phyloP scores from a whole-genome alignment of 2,888 invertebrate genomes.

The Protodeltote pygarga region DNA sequence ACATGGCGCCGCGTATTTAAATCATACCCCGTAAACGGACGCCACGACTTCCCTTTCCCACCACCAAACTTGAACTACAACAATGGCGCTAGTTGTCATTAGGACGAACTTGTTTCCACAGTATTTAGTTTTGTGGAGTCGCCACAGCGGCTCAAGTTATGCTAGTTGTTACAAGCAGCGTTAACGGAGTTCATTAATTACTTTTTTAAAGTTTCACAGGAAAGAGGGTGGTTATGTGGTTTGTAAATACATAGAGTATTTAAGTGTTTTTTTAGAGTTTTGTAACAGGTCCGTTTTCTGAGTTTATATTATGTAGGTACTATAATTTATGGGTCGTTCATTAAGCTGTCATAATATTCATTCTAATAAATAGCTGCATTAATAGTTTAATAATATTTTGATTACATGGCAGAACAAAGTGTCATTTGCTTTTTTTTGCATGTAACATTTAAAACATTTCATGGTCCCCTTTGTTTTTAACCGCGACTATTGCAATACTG shows the following conservation, averaged over 20 bases:
- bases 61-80: constrained; percentile 57
- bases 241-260: constrained; percentile 36
- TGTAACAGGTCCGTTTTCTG: constrained; percentile 25
- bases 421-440: no score
- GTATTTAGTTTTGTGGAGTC: constrained; percentile 36
- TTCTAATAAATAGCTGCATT: constrained; percentile 7
- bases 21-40: constrained; percentile 69
- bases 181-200: constrained; percentile 75
- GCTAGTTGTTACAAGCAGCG: constrained; percentile 54
- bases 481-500: no score
- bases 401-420: no score
- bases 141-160: constrained; percentile 45
- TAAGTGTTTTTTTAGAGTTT: constrained; percentile 36
- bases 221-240: constrained; percentile 57
- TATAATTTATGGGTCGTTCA: constrained; percentile 30
- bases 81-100: constrained; percentile 49
- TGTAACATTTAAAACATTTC: no score
- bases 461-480: no score
- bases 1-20: constrained; percentile 77
- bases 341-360: constrained; percentile 19
- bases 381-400: background rate
- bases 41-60: constrained; percentile 58
- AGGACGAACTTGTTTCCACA: constrained; percentile 11
- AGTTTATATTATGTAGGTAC: constrained; percentile 37
- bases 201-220: constrained; percentile 69